Base-by-base conservation (phyloP, 2,888 invertebrate genomes). In the Dimorphilus gyrociliatus region DNA sequence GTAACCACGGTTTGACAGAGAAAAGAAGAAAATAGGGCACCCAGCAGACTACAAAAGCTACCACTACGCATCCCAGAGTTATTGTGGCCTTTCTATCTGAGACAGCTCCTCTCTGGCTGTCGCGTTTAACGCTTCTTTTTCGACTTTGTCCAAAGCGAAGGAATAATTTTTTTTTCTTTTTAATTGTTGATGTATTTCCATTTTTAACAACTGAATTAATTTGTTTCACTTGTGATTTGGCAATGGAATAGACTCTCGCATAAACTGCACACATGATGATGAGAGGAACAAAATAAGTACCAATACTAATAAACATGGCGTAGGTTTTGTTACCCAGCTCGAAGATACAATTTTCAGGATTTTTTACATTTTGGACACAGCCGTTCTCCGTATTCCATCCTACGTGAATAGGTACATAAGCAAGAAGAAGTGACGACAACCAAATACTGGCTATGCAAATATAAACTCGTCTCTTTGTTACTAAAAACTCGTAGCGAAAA, bases 41-140 rank as follows among this genome's bases (percentile, higher is more conserved):
- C 42, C 42, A 42, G 30, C 42, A 42, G 21, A 42, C 32, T 27
- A 38, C 39, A 26, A 42, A 42, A n/a, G 41, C 41, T 21, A 40
- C 27, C 13, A 42, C 39, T 23, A 42, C 29, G 3, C 41, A 42
- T 12, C 41, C 41, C 15, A 42, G 31, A n/a, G 39, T 42, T 3
- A 42, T 28, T 18, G 38, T 42, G 8, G 42, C 42, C 31, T 42
- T 42, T n/a, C 33, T 35, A 23, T 42, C 42, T 19, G 35, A 35
- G 29, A 27, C 37, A 8, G 27, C 30, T 29, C 36, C 30, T 16
- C 14, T 16, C 19, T 4, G 12, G 16, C 12, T 18, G 29, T 8
- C 24, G 27, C 7, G 14, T 12, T 8, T 8, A 6, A 15, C 14
- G 6, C 14, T 25, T 25, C 8, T 25, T 12, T 8, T n/a, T 6